Percentiles rank a stretch among this genome's conserved stretches.
Evolutionary conservation across 2,113 vertebrate species (phyloP).

Genomic region (Muscicapa adusta): DNA sequence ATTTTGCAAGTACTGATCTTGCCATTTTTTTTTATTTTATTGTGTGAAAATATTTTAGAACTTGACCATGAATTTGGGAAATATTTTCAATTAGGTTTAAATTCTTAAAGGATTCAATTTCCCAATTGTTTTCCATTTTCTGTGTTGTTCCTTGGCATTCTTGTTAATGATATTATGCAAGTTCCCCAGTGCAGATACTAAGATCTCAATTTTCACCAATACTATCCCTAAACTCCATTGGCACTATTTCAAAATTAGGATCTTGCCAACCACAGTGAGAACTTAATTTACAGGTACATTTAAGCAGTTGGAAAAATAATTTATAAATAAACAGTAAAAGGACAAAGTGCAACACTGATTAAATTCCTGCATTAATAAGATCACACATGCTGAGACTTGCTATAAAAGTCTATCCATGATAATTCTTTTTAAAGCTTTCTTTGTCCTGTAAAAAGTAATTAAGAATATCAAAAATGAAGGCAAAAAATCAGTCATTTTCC

Average conservation of each 20-base stretch:
- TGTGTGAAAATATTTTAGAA: not conserved
- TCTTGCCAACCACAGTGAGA: not conserved
- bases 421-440: not conserved
- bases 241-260: not conserved
- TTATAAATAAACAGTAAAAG: not conserved
- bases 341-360: not conserved
- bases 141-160: not conserved
- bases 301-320: not conserved
- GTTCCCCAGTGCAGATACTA: not conserved
- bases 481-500: not conserved
- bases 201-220: not conserved
- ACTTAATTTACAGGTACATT: not conserved
- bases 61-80: not conserved
- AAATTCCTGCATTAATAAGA: not conserved
- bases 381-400: not conserved
- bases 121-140: not conserved
- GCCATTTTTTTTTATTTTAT: not conserved
- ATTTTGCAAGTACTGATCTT: not conserved
- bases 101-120: not conserved
- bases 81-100: not conserved
- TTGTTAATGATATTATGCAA: not conserved
- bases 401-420: not conserved
- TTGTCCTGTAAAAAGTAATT: not conserved
- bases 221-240: not conserved
- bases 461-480: not conserved